A percentile compares a stretch with the other conserved stretches of the same genome.
phyloP scores from a whole-genome alignment of 2,113 vertebrate genomes.

The Vulpes lagopus region DNA sequence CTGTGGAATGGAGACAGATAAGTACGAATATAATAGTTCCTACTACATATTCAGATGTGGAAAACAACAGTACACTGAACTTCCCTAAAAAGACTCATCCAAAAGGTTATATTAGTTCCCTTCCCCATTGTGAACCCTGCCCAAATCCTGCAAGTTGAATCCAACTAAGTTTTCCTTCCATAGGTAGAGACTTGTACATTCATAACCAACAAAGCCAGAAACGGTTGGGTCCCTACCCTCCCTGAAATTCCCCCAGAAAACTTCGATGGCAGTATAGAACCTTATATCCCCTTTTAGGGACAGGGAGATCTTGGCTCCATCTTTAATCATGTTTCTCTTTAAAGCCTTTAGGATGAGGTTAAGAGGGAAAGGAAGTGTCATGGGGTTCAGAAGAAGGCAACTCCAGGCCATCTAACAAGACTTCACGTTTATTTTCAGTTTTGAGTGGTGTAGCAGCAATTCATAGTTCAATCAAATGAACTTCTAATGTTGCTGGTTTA shows the following conservation, averaged over 20 bases:
- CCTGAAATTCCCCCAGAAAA: neutral
- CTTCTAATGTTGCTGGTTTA: neutral
- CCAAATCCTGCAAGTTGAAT: neutral
- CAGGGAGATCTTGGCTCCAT: neutral
- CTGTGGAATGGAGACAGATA: neutral
- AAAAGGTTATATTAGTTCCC: neutral
- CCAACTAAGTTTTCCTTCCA: neutral
- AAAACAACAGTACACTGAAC: neutral
- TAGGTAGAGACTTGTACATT: neutral
- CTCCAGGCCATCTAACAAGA: neutral
- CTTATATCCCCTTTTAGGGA: neutral
- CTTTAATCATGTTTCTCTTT: neutral
- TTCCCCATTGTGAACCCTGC: neutral
- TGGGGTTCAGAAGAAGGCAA: neutral
- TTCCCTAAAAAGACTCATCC: neutral
- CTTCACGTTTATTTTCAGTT: neutral
- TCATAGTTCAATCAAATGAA: neutral
- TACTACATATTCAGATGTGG: neutral
- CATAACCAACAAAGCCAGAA: neutral
- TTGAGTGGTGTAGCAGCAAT: neutral
- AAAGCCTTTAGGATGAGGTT: neutral
- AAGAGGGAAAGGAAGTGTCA: neutral
- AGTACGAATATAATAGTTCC: neutral
- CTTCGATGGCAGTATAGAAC: neutral
- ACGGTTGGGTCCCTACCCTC: neutral